These are phyloP conservation scores for Glareola pratincola DNA, from an alignment of 2,113 vertebrate genomes.

Conservation along the genomic window DNA sequence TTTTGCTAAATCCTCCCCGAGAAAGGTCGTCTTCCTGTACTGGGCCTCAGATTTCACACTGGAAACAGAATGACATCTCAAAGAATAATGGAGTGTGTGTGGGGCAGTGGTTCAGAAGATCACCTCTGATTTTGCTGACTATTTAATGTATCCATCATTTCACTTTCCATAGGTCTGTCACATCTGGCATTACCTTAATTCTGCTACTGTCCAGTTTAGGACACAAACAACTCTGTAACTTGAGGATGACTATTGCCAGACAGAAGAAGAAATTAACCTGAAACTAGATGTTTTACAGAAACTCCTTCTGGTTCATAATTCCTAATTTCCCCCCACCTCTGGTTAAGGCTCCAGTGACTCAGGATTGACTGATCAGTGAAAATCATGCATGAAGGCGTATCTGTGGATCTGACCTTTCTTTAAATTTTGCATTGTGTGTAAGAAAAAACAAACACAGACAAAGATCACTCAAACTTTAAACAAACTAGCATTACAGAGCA, in stretches of 20 bases:
- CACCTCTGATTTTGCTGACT: background rate
- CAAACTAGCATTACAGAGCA: background rate
- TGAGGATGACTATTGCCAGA: background rate
- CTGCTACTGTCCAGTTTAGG: background rate
- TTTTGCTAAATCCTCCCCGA: background rate
- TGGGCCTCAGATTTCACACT: background rate
- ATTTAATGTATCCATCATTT: background rate
- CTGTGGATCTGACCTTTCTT: background rate
- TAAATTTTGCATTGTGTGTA: background rate
- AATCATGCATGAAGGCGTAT: background rate
- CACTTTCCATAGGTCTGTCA: background rate
- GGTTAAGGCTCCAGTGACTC: background rate
- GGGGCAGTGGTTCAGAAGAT: background rate
- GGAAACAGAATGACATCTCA: background rate
- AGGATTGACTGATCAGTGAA: background rate
- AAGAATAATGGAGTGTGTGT: background rate
- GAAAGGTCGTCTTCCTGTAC: background rate
- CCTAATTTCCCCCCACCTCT: background rate
- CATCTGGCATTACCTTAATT: background rate
- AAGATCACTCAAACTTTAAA: background rate
- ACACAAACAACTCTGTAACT: background rate
- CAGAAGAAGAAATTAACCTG: background rate
- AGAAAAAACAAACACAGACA: background rate
- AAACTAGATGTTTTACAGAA: background rate
- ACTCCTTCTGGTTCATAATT: background rate